Evolutionary conservation across 2,888 invertebrate genomes (phyloP).

Genomic region (Folsomia manolachei): DNA sequence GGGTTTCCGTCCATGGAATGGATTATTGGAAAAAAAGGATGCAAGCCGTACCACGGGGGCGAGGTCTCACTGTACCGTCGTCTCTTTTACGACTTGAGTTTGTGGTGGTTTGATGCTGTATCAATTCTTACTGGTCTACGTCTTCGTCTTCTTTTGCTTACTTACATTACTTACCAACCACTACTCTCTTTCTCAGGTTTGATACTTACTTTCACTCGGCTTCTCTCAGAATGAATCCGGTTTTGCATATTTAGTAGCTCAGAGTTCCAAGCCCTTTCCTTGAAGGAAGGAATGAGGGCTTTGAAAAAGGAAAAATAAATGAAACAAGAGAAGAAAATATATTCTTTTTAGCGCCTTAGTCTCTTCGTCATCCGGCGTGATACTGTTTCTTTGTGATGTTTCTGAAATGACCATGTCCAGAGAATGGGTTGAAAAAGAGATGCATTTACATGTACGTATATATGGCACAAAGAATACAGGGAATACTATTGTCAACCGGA

Average conservation of each 20-base stretch:
- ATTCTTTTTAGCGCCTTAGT: conserved; percentile 14
- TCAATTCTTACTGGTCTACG: too few species aligned
- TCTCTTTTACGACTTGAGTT: neutral
- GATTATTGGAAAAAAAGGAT: conserved; percentile 17
- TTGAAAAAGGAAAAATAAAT: neutral
- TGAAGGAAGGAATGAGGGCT: conserved; percentile 6
- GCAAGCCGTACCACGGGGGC: neutral
- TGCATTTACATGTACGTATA: too few species aligned
- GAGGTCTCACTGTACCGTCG: too few species aligned
- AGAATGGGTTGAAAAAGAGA: conserved; percentile 3
- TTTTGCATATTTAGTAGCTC: conserved; percentile 17
- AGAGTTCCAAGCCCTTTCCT: neutral
- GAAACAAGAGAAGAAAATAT: neutral
- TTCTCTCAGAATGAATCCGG: conserved; percentile 2
- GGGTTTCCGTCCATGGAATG: conserved; percentile 11
- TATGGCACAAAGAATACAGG: too few species aligned
- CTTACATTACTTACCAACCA: neutral
- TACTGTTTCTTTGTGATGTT: conserved; percentile 5
- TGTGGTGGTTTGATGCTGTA: neutral
- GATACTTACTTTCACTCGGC: neutral
- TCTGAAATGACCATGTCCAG: conserved; percentile 13
- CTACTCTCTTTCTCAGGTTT: too few species aligned
- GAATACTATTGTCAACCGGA: neutral
- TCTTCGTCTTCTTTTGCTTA: too few species aligned
- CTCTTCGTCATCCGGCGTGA: conserved; percentile 15